Evolutionary conservation across 1,140 invertebrate species (phyloP).

Genomic region (Eufriesea mexicana): DNA sequence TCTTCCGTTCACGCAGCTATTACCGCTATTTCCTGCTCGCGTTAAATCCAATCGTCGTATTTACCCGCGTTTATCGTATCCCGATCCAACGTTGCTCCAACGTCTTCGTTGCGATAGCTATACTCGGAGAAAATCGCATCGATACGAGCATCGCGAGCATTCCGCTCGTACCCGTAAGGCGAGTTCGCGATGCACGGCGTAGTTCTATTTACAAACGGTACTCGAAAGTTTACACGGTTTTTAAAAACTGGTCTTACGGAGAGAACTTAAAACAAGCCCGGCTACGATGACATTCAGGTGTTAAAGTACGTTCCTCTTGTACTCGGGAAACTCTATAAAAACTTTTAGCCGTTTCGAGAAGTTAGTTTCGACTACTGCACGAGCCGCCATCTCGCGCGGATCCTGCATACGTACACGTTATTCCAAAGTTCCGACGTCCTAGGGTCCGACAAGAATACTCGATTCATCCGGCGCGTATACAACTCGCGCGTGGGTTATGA

Average conservation of each 20-base stretch:
- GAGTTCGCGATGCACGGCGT: not conserved
- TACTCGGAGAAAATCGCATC: not conserved
- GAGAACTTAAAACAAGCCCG: constrained; percentile 33
- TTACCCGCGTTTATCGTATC: too few species aligned
- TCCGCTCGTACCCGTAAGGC: not conserved
- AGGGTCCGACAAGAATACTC: not conserved
- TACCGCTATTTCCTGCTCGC: too few species aligned
- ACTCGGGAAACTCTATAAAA: constrained; percentile 44
- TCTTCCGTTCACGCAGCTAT: not conserved
- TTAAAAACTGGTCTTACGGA: constrained; percentile 46
- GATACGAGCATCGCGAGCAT: not conserved
- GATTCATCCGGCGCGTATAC: not conserved
- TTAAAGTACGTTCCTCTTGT: constrained; percentile 31
- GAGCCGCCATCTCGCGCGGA: constrained; percentile 14
- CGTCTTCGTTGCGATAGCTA: not conserved
- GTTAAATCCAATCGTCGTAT: too few species aligned
- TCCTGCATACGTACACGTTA: not conserved
- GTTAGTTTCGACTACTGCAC: constrained; percentile 42
- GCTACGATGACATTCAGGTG: constrained; percentile 46
- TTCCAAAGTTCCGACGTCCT: constrained; percentile 26
- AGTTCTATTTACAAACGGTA: not conserved
- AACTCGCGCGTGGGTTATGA: not conserved
- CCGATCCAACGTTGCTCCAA: too few species aligned
- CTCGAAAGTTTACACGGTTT: constrained; percentile 44
- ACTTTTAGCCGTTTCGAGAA: constrained; percentile 27